A percentile compares a stretch with the other conserved stretches of the same genome.
These are phyloP conservation scores for Procavia capensis DNA, from an alignment of 2,113 vertebrate species.

Conservation along the genomic window DNA sequence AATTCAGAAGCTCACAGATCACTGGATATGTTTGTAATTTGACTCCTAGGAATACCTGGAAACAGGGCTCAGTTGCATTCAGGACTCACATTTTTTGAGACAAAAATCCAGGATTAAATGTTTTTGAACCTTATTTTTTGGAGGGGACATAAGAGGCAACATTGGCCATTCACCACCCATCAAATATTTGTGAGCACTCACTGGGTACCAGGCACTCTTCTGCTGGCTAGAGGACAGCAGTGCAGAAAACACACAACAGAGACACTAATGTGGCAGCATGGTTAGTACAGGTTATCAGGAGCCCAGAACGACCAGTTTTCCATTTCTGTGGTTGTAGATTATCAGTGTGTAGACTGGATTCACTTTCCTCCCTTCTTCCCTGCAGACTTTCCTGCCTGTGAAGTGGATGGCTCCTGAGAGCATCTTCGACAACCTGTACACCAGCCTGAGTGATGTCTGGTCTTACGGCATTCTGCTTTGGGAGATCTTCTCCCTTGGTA, in stretches of 20 bases:
- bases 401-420: conserved; percentile 99
- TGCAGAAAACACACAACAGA: neutral
- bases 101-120: neutral
- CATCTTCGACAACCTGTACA: conserved; percentile 99
- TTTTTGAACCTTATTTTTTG: neutral
- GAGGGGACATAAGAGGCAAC: neutral
- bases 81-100: neutral
- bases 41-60: neutral
- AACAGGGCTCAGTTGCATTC: neutral
- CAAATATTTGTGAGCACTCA: neutral
- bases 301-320: neutral
- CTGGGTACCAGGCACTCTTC: neutral
- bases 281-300: neutral
- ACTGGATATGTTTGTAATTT: conserved; percentile 14
- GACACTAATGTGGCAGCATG: rapidly evolving
- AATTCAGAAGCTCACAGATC: neutral
- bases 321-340: neutral
- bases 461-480: conserved; percentile 98
- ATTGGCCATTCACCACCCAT: neutral
- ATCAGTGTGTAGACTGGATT: rapidly evolving
- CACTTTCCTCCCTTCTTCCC: neutral
- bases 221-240: neutral
- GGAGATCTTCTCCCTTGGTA: conserved; percentile 99
- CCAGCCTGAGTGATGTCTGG: conserved; percentile 98
- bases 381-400: conserved; percentile 97